These are phyloP conservation scores for Drosophila quadrilineata DNA, from an alignment of 1,140 invertebrate genomes.

Conservation along the genomic window DNA sequence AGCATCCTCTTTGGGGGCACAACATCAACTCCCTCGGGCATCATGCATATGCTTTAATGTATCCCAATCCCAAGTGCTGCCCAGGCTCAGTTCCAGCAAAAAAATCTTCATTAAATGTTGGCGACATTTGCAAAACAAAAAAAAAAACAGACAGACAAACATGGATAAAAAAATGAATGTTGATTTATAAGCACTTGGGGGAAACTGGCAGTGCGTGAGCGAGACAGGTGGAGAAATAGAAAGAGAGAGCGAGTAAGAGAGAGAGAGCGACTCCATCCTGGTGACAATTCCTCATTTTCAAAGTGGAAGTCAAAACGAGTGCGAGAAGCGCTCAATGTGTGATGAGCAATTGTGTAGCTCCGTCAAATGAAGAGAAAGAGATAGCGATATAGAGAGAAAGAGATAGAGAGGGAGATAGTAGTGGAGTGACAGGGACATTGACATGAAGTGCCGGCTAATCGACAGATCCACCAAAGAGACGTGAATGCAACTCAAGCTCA, in stretches of 20 bases:
- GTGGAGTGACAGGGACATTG: constrained; percentile 59
- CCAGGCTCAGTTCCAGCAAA: background rate
- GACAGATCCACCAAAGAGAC: constrained; percentile 54
- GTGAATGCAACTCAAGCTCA: constrained; percentile 18
- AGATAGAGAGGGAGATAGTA: constrained; percentile 3
- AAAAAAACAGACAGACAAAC: constrained; percentile 34
- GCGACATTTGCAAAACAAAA: constrained; percentile 39
- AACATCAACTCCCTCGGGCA: background rate
- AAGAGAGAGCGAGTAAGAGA: background rate
- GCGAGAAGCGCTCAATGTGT: constrained; percentile 34
- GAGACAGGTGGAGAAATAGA: background rate
- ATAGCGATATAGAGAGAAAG: background rate
- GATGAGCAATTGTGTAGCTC: constrained; percentile 68
- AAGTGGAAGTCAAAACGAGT: constrained; percentile 6
- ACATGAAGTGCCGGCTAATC: constrained; percentile 70
- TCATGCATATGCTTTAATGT: constrained; percentile 32
- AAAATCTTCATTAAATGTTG: constrained; percentile 55
- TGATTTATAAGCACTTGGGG: constrained; percentile 57
- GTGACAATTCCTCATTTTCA: constrained; percentile 64
- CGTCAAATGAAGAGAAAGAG: background rate
- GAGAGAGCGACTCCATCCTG: background rate
- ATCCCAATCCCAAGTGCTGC: constrained; percentile 1
- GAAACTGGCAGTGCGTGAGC: background rate
- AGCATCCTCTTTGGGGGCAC: constrained; percentile 61
- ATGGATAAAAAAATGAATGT: too few species aligned